Evolutionary conservation across 35 echinoderm and acorn worm species (phyloP).

Genomic region (Apostichopus parvimensis): DNA sequence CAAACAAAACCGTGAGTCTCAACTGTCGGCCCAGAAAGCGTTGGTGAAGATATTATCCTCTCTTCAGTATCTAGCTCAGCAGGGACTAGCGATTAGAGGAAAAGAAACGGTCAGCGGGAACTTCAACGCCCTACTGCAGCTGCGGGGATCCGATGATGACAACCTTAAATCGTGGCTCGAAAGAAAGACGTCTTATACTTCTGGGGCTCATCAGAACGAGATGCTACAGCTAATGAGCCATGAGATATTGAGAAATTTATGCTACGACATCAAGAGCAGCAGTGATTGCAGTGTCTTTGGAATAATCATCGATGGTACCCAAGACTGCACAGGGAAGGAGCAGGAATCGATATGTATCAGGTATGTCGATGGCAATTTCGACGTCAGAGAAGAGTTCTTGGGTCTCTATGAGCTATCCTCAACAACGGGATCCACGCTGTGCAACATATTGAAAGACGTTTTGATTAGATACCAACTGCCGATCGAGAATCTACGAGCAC

Average conservation of each 20-base stretch:
- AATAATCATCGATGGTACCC: conserved; percentile 58
- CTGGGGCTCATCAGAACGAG: background rate
- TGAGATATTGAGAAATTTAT: conserved; percentile 51
- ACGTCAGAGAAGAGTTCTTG: conserved; percentile 54
- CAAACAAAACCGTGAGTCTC: background rate
- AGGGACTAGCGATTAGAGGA: conserved; percentile 33
- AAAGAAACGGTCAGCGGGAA: background rate
- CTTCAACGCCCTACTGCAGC: conserved; percentile 16
- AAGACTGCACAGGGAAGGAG: conserved; percentile 49
- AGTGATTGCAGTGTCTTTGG: background rate
- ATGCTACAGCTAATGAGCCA: background rate
- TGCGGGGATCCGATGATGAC: background rate
- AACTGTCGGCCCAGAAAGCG: background rate
- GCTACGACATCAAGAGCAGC: background rate
- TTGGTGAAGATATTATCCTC: conserved; percentile 39
- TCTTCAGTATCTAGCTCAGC: conserved; percentile 32
- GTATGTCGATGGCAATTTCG: conserved; percentile 25
- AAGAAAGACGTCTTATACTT: background rate
- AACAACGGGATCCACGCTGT: conserved; percentile 19
- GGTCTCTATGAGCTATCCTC: conserved; percentile 26
- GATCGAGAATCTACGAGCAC: conserved; percentile 47
- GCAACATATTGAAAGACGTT: conserved; percentile 12
- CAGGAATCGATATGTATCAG: conserved; percentile 58
- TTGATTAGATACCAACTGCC: conserved; percentile 41
- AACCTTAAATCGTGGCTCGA: background rate